phyloP scores from a whole-genome alignment of 2,797 vertebrate genomes.

The Emys orbicularis region DNA sequence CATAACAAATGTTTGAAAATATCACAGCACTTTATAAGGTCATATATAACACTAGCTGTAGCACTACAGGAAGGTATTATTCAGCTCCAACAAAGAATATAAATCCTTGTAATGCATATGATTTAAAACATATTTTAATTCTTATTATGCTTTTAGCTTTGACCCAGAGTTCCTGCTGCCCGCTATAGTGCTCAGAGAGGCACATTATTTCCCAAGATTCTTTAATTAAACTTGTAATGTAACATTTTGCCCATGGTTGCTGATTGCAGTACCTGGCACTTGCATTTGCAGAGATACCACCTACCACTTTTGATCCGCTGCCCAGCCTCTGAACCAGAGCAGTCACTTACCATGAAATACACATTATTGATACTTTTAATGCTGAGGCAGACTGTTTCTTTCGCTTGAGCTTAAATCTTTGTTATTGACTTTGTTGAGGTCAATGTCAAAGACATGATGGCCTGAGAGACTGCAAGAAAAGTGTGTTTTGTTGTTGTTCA shows the following conservation, averaged over 20 bases:
- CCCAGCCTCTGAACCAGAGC: background rate
- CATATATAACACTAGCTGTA: conserved; percentile 37
- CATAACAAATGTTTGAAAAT: conserved; percentile 9
- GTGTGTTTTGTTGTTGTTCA: background rate
- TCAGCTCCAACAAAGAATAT: conserved; percentile 49
- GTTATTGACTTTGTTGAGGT: background rate
- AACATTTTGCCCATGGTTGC: background rate
- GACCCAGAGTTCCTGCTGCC: conserved; percentile 24
- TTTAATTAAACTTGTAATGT: conserved; percentile 21
- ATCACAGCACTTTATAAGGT: conserved; percentile 64
- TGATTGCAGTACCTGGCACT: background rate
- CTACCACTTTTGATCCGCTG: background rate
- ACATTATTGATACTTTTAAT: rapidly evolving
- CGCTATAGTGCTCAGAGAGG: background rate
- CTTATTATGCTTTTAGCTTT: conserved; percentile 46
- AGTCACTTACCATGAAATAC: rapidly evolving
- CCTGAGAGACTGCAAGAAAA: background rate
- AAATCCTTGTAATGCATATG: conserved; percentile 57
- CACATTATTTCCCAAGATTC: background rate
- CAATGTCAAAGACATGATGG: background rate
- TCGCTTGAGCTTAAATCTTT: background rate
- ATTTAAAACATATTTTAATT: conserved; percentile 58
- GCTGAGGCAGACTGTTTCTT: background rate
- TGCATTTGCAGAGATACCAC: background rate
- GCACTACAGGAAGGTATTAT: conserved; percentile 52